Base-by-base conservation (phyloP, 1,140 invertebrate genomes). In the Aphaenogaster ashmeadi region DNA sequence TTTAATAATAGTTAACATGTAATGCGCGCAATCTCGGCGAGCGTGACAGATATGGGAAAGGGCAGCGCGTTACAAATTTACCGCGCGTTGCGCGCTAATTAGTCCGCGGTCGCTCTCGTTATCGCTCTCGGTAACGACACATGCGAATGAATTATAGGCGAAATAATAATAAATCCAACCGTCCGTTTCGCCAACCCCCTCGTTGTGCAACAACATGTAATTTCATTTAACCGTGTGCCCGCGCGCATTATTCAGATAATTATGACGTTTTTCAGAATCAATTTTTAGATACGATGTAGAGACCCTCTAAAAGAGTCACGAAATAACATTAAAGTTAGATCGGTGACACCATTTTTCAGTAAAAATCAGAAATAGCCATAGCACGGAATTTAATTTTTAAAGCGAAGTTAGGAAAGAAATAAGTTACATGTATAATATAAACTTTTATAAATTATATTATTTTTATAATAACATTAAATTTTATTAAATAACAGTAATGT, bases 1-100 rank as follows among this genome's bases (percentile, higher is more conserved):
- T 81, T 81, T 54, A 81, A 81, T 27, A 69, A 38, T 54, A 44
- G 0, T 33, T 15, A 33, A 52, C n/a, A 54, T 41, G 50, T 44
- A 54, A 67, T 33, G 18, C 5, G 44, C 15, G 36, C 21, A 56
- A 81, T 84, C 27, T 13, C 38, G 7, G 18, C 38, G n/a, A 72
- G 41, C 36, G 64, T 36, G 52, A 47, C n/a, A 81, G 50, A 72
- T 47, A 62, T 7, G n/a, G 9, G 33, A 84, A 62, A 74, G 18
- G 67, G 27, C 41, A 47, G n/a, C 9, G 21, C 33, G 13, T 60
- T 60, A 74, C 69, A 74, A 84, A 74, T 74, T 84, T 74, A 27
- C 66, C n/a, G 41, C n/a, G 41, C 41, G 67, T 81, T 21, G 41
- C 15, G 52, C 33, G 80, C 80, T 84, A 84, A 84, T 84, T 47